Percentiles rank a stretch among this genome's conserved stretches.
Conservation (phyloP, 2,888 invertebrate species). For the Gandaritis pyraliata region DNA sequence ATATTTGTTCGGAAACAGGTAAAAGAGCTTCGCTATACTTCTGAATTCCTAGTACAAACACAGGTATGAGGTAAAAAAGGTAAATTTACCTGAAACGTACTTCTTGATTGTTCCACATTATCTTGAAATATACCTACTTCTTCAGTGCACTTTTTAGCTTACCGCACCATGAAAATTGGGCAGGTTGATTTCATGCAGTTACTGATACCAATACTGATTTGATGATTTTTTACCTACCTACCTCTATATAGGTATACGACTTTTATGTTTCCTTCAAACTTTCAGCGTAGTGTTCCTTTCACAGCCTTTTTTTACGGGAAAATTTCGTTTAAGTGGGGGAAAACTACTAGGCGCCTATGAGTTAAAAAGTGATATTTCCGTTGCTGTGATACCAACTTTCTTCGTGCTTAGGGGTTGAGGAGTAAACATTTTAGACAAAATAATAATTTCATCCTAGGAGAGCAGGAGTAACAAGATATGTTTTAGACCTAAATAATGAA, state of each 20-base stretch:
- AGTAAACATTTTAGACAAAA: constrained; percentile 65
- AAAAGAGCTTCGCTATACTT: constrained; percentile 41
- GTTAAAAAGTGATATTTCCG: constrained; percentile 35
- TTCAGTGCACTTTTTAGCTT: too few species aligned
- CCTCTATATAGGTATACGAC: too few species aligned
- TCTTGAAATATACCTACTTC: too few species aligned
- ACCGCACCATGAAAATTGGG: too few species aligned
- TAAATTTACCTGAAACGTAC: constrained; percentile 55
- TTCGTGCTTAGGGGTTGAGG: constrained; percentile 6
- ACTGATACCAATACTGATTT: too few species aligned
- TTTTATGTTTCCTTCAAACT: too few species aligned
- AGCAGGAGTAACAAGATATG: constrained; percentile 50
- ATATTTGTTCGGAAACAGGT: constrained; percentile 23
- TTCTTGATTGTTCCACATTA: neutral
- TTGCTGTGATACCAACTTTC: constrained; percentile 17
- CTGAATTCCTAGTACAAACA: constrained; percentile 65
- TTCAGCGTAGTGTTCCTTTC: neutral
- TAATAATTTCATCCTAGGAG: constrained; percentile 67
- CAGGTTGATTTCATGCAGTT: too few species aligned
- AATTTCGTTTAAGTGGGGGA: constrained; percentile 76
- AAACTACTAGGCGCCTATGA: constrained; percentile 65
- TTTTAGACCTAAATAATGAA: constrained; percentile 49
- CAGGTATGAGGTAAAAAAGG: constrained; percentile 66
- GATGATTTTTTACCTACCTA: too few species aligned
- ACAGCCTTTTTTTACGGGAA: constrained; percentile 55